phyloP scores from a whole-genome alignment of 2,113 vertebrate species.

The Grammomys surdaster region DNA sequence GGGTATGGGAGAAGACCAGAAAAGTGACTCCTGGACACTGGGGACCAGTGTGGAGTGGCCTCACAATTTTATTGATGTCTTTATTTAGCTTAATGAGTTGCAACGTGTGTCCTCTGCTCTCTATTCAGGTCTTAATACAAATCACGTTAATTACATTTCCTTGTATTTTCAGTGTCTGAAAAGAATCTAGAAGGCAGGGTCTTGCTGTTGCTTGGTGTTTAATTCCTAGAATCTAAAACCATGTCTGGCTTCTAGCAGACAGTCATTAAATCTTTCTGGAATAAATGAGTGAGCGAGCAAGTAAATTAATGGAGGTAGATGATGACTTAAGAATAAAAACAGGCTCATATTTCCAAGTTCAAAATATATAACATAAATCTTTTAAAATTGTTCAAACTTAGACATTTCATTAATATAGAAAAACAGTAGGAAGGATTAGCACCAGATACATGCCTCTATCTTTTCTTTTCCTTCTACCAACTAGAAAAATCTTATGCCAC shows the following conservation, averaged over 20 bases:
- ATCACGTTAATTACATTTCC: neutral
- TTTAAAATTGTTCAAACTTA: neutral
- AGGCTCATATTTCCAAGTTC: neutral
- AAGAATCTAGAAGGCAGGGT: neutral
- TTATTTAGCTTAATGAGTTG: neutral
- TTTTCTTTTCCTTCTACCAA: neutral
- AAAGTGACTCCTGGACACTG: neutral
- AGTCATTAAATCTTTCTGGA: neutral
- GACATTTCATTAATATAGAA: neutral
- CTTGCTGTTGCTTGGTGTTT: neutral
- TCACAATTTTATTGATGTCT: neutral
- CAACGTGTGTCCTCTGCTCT: neutral
- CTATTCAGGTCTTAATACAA: neutral
- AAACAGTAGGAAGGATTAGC: neutral
- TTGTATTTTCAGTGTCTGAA: neutral
- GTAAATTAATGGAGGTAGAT: neutral
- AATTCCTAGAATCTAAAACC: neutral
- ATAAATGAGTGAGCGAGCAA: neutral
- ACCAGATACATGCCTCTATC: neutral
- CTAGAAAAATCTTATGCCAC: neutral
- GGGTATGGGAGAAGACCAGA: neutral
- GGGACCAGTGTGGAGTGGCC: neutral
- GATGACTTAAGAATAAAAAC: neutral
- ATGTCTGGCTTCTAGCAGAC: neutral
- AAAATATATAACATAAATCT: neutral